These are phyloP conservation scores for Sciurus carolinensis DNA, from an alignment of 2,797 vertebrate species.

Conservation along the genomic window DNA sequence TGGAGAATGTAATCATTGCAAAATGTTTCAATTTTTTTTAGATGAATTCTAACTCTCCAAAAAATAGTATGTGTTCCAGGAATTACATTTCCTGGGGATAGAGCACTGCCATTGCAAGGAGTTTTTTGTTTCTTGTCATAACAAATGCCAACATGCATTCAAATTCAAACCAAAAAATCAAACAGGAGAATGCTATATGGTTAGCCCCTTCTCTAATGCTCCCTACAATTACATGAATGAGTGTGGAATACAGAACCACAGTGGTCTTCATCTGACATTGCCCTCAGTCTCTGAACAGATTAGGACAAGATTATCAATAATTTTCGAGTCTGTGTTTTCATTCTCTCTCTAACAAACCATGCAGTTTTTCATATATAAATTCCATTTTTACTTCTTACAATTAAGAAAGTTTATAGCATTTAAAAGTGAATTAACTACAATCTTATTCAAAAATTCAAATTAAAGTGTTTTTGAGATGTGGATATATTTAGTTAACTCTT, in stretches of 20 bases:
- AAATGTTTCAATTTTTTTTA: conserved; percentile 34
- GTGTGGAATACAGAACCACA: neutral
- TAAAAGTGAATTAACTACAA: conserved; percentile 80
- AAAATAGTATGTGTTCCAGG: conserved; percentile 17
- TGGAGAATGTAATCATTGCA: neutral
- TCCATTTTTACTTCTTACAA: conserved; percentile 80
- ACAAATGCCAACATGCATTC: neutral
- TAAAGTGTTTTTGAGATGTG: conserved; percentile 74
- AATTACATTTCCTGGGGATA: neutral
- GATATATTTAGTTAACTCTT: conserved; percentile 86
- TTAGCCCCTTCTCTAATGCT: neutral
- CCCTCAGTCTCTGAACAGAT: conserved; percentile 7
- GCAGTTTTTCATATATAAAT: conserved; percentile 64
- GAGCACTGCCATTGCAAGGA: neutral
- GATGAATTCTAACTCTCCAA: conserved; percentile 47
- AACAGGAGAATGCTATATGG: neutral
- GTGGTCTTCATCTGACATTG: neutral
- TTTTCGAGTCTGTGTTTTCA: conserved; percentile 5
- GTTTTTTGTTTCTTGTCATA: conserved; percentile 43
- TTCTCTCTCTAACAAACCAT: conserved; percentile 47
- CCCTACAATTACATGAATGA: neutral
- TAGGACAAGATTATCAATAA: conserved; percentile 42
- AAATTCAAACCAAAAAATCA: conserved; percentile 52
- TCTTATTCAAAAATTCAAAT: conserved; percentile 81
- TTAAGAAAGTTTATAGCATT: conserved; percentile 81